phyloP scores from a whole-genome alignment of 2,797 vertebrate genomes.

The Falco cherrug region DNA sequence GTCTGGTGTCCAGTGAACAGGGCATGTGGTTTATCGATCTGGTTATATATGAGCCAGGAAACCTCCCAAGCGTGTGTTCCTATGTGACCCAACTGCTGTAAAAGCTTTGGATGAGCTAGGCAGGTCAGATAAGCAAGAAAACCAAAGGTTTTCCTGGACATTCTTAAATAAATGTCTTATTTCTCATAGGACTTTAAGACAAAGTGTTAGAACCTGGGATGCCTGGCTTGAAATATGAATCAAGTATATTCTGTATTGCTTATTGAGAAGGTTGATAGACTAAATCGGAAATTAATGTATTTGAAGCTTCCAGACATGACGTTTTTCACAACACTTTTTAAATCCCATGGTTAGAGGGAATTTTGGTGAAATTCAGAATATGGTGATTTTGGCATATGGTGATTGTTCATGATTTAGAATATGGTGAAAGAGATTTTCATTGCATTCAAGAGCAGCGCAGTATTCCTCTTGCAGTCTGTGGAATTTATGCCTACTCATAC shows the following conservation, averaged over 20 bases:
- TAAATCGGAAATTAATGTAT: not conserved
- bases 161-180: not conserved
- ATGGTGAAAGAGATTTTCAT: not conserved
- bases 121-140: not conserved
- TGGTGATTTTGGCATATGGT: not conserved
- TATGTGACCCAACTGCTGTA: not conserved
- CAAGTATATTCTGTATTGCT: not conserved
- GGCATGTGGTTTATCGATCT: slow-evolving; percentile 17
- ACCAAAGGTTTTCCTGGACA: not conserved
- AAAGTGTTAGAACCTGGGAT: not conserved
- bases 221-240: not conserved
- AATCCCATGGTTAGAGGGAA: not conserved
- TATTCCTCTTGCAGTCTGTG: not conserved
- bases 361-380: not conserved
- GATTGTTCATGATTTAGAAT: not conserved
- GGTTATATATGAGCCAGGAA: slow-evolving; percentile 24
- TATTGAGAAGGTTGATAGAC: not conserved
- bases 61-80: not conserved
- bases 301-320: not conserved
- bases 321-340: not conserved
- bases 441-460: not conserved
- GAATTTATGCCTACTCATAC: not conserved
- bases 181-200: not conserved
- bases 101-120: not conserved
- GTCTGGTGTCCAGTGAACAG: not conserved